A percentile compares a stretch with the other conserved stretches of the same genome.
phyloP scores from a whole-genome alignment of 2,888 invertebrate genomes.

The Chrysolina haemoptera region DNA sequence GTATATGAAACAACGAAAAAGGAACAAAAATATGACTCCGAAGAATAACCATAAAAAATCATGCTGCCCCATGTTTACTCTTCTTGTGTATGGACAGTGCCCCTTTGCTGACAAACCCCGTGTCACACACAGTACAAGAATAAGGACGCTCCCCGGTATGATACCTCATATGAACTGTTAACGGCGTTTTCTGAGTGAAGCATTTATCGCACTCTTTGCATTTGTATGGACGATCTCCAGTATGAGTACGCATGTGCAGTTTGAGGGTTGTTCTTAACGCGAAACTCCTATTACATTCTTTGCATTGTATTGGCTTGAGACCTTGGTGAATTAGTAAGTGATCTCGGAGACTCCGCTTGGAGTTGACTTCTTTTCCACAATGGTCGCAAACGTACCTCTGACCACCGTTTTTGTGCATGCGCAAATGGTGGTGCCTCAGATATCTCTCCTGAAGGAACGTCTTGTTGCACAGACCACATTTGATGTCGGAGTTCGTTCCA shows the following conservation, averaged over 20 bases:
- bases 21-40: neutral
- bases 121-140: conserved; percentile 58
- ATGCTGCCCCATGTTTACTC: conserved; percentile 53
- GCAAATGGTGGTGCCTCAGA: conserved; percentile 57
- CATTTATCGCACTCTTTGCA: conserved; percentile 61
- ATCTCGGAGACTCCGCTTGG: conserved; percentile 57
- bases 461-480: conserved; percentile 60
- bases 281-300: conserved; percentile 67
- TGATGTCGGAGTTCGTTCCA: conserved; percentile 60
- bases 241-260: conserved; percentile 66
- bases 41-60: neutral
- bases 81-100: conserved; percentile 58
- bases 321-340: conserved; percentile 68
- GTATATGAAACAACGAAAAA: too few relatives aligned
- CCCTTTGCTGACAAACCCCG: conserved; percentile 61
- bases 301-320: conserved; percentile 62
- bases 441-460: conserved; percentile 59
- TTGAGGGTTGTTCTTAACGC: conserved; percentile 64
- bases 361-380: conserved; percentile 62
- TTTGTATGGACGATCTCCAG: conserved; percentile 64
- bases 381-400: conserved; percentile 60
- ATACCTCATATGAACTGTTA: conserved; percentile 60
- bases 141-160: conserved; percentile 63
- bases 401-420: conserved; percentile 59
- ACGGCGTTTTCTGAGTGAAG: conserved; percentile 62